phyloP scores from a whole-genome alignment of 92 coral and sea anemone species.

The Zoanthus gigantus region DNA sequence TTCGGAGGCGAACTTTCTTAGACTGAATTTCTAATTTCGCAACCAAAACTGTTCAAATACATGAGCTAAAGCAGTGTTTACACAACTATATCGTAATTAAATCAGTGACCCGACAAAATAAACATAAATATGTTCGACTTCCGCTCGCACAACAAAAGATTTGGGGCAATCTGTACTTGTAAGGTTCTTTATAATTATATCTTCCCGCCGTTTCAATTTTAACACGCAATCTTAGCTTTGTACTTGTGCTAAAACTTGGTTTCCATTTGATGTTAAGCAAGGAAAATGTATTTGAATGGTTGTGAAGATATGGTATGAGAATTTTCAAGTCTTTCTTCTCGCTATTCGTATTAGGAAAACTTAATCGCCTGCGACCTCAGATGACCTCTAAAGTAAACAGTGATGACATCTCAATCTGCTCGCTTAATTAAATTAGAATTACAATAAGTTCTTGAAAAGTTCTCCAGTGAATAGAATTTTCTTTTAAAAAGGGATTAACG shows the following conservation, averaged over 20 bases:
- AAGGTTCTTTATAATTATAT: not conserved
- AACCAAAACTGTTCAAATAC: not conserved
- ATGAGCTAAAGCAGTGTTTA: not conserved
- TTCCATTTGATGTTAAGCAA: not conserved
- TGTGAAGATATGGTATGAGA: too few species aligned
- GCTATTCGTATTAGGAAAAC: too few species aligned
- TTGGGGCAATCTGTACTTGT: not conserved
- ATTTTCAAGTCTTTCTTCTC: too few species aligned
- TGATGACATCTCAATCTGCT: too few species aligned
- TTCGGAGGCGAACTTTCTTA: too few species aligned
- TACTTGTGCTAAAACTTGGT: not conserved
- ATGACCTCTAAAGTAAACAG: too few species aligned
- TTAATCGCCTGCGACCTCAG: too few species aligned
- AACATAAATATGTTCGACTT: not conserved
- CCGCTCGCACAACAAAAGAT: not conserved
- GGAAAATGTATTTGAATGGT: too few species aligned
- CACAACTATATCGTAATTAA: not conserved
- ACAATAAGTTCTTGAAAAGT: too few species aligned
- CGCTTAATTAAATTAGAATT: too few species aligned
- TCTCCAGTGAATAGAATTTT: too few species aligned
- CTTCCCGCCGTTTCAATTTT: not conserved
- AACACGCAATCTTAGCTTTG: not conserved
- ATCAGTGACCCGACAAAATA: not conserved
- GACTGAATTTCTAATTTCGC: not conserved
- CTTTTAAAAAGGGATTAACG: too few species aligned